Evolutionary conservation across 2,888 invertebrate species (phyloP).

Genomic region (Lithosia quadra): DNA sequence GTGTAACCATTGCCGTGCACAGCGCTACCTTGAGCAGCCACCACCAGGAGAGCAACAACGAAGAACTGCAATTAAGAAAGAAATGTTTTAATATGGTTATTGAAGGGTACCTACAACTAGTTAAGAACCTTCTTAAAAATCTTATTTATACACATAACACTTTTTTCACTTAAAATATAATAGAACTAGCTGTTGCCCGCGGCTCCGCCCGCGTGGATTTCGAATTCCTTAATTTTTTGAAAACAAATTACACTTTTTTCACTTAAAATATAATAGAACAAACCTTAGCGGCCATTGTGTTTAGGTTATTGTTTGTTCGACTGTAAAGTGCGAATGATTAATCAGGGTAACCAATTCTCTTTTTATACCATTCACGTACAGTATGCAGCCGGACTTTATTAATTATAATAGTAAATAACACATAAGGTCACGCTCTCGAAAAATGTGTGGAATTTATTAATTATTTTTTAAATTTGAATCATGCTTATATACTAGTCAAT

Average conservation of each 20-base stretch:
- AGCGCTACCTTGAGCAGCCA: slow-evolving; percentile 76
- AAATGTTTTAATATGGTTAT: not conserved
- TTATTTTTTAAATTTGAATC: no score
- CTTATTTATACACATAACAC: no score
- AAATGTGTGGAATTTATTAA: no score
- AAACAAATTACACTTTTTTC: not conserved
- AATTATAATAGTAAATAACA: slow-evolving; percentile 76
- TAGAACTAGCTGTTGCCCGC: no score
- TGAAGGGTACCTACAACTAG: not conserved
- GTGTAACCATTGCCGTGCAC: slow-evolving; percentile 79
- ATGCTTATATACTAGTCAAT: no score
- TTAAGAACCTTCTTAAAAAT: no score
- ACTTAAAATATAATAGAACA: slow-evolving; percentile 18
- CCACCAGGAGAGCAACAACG: slow-evolving; percentile 78
- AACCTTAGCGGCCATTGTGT: slow-evolving; percentile 85
- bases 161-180: not conserved
- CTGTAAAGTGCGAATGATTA: slow-evolving; percentile 81
- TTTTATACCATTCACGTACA: slow-evolving; percentile 68
- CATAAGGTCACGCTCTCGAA: slow-evolving; percentile 43
- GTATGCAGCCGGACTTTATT: not conserved
- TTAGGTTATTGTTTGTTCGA: slow-evolving; percentile 75
- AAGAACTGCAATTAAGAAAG: slow-evolving; percentile 69
- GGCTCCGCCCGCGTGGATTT: no score
- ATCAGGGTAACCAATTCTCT: slow-evolving; percentile 67
- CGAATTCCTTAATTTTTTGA: no score